Evolutionary conservation across 2,888 invertebrate genomes (phyloP).

Genomic region (Fissipunctia ypsillon): DNA sequence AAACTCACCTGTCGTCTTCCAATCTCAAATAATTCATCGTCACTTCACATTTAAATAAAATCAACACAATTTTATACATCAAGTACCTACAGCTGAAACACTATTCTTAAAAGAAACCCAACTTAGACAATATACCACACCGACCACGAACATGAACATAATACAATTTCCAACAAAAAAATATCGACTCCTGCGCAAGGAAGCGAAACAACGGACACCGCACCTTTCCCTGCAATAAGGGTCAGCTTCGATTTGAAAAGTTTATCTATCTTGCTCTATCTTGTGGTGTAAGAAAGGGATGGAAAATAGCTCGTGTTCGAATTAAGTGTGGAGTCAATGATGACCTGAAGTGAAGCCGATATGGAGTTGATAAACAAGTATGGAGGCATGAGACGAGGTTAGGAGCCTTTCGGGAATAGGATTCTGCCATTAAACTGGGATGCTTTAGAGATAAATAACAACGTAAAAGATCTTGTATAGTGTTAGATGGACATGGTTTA

Average conservation of each 20-base stretch:
- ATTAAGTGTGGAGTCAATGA: slow-evolving; percentile 53
- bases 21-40: slow-evolving; percentile 45
- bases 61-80: slow-evolving; percentile 43
- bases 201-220: slow-evolving; percentile 69
- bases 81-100: slow-evolving; percentile 11
- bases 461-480: neutral
- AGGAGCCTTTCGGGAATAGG: neutral
- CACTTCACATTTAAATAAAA: slow-evolving; percentile 44
- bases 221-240: slow-evolving; percentile 66
- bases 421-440: neutral
- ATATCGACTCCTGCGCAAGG: slow-evolving; percentile 68
- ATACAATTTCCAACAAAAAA: slow-evolving; percentile 61
- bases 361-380: slow-evolving; percentile 48
- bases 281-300: slow-evolving; percentile 28
- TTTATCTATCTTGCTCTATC: slow-evolving; percentile 37
- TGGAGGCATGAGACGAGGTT: slow-evolving; percentile 12
- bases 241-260: slow-evolving; percentile 60
- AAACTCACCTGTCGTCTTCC: slow-evolving; percentile 36
- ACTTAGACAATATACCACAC: slow-evolving; percentile 36
- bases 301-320: slow-evolving; percentile 43
- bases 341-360: slow-evolving; percentile 42
- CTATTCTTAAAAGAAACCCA: slow-evolving; percentile 21
- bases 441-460: slow-evolving; percentile 1
- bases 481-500: neutral
- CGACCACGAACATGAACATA: slow-evolving; percentile 58